Evolutionary conservation across 2,888 invertebrate species (phyloP), one percentile per base, ranked within the genome.

Genomic region (Thecophora atra): DNA sequence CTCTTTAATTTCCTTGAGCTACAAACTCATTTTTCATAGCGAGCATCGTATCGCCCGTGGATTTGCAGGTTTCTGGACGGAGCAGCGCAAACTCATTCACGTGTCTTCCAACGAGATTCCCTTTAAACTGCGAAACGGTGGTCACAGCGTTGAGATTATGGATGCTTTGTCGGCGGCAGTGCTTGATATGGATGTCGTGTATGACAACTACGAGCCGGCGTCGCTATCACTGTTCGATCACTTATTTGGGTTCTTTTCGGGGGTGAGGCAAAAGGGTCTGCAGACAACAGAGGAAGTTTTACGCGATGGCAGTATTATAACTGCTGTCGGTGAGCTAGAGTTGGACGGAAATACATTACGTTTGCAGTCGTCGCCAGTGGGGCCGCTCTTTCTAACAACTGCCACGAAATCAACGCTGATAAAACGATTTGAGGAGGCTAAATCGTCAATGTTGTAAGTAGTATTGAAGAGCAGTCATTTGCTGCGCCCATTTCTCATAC

Each of bases 241-340:
- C 80, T 89, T 96, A 26, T 93, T 95, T 90, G 95, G 95, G 2
- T 94, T 95, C 84, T 92, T 96, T 81, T 92, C 92, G 78, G 95
- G 96, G 21, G 91, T 95, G 21, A 89, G 93, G 0, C 93, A 94
- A 81, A 90, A 94, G 74, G 96, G 96, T 0, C 87, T 95, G 26
- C 95, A 96, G 85, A 93, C 94, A 7, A 95, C 94, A 64, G 97
- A 97, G 83, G 92, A 93, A 86, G 93, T 97, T 90, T 87, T 97
- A 5, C 88, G 94, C 0, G 93, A 93, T 80, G 95, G 94, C 19
- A 92, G 94, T 65, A 90, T 92, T 76, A 89, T 96, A 60, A 93
- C 96, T 0, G 90, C 90, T 4, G 91, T 96, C 69, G 97, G 97
- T 17, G 91, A 95, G 86, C 86, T 96, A 28, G 89, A 91, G 66